Evolutionary conservation across 1,140 invertebrate species (phyloP), one percentile per base, ranked within the genome.

Genomic region (Magallana gigas): DNA sequence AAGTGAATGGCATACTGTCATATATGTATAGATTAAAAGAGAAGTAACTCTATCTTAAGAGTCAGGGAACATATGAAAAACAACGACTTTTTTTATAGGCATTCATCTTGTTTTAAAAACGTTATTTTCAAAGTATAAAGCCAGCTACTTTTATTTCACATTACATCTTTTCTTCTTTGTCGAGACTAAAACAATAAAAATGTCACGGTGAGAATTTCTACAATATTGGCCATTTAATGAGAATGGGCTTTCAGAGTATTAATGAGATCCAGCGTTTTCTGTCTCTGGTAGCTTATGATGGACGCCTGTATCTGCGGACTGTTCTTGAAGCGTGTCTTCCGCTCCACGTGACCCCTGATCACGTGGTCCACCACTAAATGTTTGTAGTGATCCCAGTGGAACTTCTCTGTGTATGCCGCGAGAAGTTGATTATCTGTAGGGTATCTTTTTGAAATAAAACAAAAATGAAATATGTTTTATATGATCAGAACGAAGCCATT

Each of bases 351-450:
- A 29, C 86, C 62, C n/a, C 48, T 58, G 16, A 89, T 64, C 2
- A 89, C 86, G 16, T 85, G 84, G 2, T 85, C 23, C 18, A 91
- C 87, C 5, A 92, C 86, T 1, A 60, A 12, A 8, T 85, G 8
- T 87, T 92, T 92, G 87, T 88, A 92, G 2, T 87, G 68, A 83
- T 91, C 89, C 91, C 91, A 92, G 8, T 60, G 57, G 3, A 88
- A 29, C 59, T 89, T 89, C 14, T 83, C 64, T 57, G 84, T 87
- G 87, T 92, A 92, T n/a, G 91, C 91, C 8, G 86, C 68, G 16
- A 91, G 16, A 23, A 92, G 83, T n/a, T 71, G 62, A 1, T 87
- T 81, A 48, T 91, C 88, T 23, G 90, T 86, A 6, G 89, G 90
- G 18, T 88, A 89, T 14, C 91, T 92, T 57, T 16, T 85, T 23